phyloP scores from a whole-genome alignment of 2,113 vertebrate genomes.

The Strix aluco region DNA sequence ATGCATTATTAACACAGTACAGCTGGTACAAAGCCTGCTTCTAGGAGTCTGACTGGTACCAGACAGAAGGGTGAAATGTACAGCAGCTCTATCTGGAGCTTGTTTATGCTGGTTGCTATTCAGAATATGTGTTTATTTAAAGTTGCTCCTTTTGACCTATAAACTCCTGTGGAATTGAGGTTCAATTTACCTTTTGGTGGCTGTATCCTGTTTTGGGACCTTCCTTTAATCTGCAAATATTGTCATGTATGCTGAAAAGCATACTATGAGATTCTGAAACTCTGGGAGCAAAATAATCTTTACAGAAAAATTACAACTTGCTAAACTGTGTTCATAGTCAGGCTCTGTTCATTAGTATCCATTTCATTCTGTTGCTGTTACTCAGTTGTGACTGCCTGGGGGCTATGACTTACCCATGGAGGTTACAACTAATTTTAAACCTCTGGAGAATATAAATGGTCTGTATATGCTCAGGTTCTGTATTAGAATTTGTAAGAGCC shows the following conservation, averaged over 20 bases:
- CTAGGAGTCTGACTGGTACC: conserved; percentile 21
- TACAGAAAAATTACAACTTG: not conserved
- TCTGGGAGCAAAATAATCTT: not conserved
- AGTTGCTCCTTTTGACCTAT: conserved; percentile 59
- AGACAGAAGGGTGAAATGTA: not conserved
- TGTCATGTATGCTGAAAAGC: not conserved
- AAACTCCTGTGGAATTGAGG: conserved; percentile 4
- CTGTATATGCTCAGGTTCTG: not conserved
- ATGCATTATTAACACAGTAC: conserved; percentile 32
- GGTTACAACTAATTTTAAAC: not conserved
- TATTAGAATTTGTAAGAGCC: not conserved
- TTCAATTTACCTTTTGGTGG: conserved; percentile 32
- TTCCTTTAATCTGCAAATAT: not conserved
- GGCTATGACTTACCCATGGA: not conserved
- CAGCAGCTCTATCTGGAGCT: conserved; percentile 13
- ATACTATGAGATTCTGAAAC: not conserved
- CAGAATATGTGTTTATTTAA: conserved; percentile 61
- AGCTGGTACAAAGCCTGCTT: conserved; percentile 52
- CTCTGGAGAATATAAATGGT: not conserved
- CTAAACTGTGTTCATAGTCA: accelerated
- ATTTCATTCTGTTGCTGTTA: not conserved
- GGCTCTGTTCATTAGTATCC: not conserved
- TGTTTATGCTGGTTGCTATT: conserved; percentile 57
- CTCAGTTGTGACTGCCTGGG: not conserved
- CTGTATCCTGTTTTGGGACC: not conserved